phyloP scores from a whole-genome alignment of 2,113 vertebrate genomes.

The Smithornis capensis region DNA sequence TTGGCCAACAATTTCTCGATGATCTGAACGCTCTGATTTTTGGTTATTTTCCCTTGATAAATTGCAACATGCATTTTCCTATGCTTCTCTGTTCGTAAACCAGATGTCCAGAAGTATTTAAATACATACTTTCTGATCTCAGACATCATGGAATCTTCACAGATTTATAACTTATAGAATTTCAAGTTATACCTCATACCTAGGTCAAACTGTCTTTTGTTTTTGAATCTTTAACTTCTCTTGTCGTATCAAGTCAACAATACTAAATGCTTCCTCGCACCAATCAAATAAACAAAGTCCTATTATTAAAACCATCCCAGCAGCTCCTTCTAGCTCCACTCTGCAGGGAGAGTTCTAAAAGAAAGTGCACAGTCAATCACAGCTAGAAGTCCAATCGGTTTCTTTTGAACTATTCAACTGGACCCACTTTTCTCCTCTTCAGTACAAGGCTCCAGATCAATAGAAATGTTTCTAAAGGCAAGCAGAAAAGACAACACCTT shows the following conservation, averaged over 20 bases:
- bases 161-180: not conserved
- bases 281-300: not conserved
- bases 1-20: not conserved
- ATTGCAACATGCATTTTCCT: not conserved
- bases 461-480: not conserved
- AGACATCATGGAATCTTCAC: not conserved
- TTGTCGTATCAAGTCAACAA: not conserved
- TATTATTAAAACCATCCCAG: not conserved
- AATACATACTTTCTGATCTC: not conserved
- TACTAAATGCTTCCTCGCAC: not conserved
- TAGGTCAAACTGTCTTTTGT: not conserved
- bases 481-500: not conserved
- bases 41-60: not conserved
- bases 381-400: not conserved
- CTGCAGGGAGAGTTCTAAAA: not conserved
- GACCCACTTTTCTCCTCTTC: not conserved
- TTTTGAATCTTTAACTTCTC: not conserved
- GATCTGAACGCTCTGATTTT: not conserved
- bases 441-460: not conserved
- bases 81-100: not conserved
- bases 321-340: not conserved
- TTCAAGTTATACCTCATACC: not conserved
- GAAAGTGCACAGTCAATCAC: not conserved
- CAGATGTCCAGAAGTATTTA: not conserved
- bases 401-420: not conserved